A percentile compares a stretch with the other conserved stretches of the same genome.
These are phyloP conservation scores for Rhodeus uyekii DNA, from an alignment of 2,797 vertebrate species.

Conservation along the genomic window DNA sequence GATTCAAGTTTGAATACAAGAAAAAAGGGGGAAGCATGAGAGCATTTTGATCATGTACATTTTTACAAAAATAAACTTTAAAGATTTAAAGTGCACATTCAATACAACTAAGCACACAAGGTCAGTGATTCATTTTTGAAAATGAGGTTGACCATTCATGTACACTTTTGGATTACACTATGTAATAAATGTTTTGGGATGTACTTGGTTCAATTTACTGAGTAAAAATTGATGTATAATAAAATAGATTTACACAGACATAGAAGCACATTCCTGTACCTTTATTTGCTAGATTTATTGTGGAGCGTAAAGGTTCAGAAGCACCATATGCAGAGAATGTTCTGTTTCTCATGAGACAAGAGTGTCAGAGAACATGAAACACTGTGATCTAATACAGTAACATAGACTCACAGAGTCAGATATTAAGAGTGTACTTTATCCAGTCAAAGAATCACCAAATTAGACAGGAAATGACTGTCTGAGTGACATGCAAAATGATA, in stretches of 20 bases:
- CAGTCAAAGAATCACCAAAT: background rate
- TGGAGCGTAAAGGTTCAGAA: background rate
- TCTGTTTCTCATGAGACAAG: conserved; percentile 17
- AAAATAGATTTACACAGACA: conserved; percentile 1
- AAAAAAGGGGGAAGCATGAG: no score
- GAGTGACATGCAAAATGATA: background rate
- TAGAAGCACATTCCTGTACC: background rate
- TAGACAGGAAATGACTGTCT: background rate
- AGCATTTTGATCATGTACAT: no score
- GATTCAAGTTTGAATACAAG: no score
- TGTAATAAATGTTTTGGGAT: background rate
- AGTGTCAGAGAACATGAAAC: background rate
- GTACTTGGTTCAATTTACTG: background rate
- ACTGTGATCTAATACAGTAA: conserved; percentile 16
- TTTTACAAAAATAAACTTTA: background rate
- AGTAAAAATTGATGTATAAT: background rate
- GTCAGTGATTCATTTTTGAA: background rate
- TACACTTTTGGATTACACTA: background rate
- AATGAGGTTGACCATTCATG: background rate
- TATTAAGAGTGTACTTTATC: background rate
- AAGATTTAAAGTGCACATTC: background rate
- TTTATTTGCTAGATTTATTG: conserved; percentile 37
- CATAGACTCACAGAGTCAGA: background rate
- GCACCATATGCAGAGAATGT: conserved; percentile 21
- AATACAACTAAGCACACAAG: background rate